Evolutionary conservation across 2,888 invertebrate genomes (phyloP), one percentile per base, ranked within the genome.

Genomic region (Mythimna ferrago): DNA sequence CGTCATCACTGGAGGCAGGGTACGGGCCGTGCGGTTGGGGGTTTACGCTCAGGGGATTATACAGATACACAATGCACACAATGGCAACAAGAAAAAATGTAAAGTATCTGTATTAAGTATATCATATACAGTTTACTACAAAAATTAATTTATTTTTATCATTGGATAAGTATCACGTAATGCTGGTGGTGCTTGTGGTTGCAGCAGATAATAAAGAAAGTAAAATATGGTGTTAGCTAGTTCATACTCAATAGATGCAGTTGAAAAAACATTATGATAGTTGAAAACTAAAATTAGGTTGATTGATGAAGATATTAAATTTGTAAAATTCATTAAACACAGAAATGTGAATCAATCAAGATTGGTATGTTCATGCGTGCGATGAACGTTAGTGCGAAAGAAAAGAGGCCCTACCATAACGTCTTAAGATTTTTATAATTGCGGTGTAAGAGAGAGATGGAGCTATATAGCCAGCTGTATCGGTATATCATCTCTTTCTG

Each of bases 1-100:
- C 90, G 92, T 95, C 95, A 88, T 96, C 96, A 88, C 96, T 96
- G 96, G 86, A 92, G 92, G 87, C 93, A 90, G 90, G 90, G 90
- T 87, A 89, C 90, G 90, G 90, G 92, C 91, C 93, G 93, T 93
- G 94, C 93, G 89, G 86, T 90, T 88, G 90, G 92, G 93, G 88
- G 89, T 85, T 91, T 92, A 93, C 87, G 92, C 89, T 92, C 92
- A 93, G 90, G 93, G 93, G 89, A 85, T 92, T 90, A 91, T 90
- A 94, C 92, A 94, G 89, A 92, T 91, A 94, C 92, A 95, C 92
- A 94, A 94, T 93, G 93, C 94, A 92, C 89, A 92, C 88, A 92
- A 86, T 92, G 91, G 92, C 91, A 88, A 85, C 74, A 83, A 73
- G 85, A 86, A 86, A 76, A 88, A 81, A 83, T 67, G 73, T 65